These are phyloP conservation scores for Noctuana brunneofusca DNA, from an alignment of 2,888 invertebrate species.

Conservation along the genomic window DNA sequence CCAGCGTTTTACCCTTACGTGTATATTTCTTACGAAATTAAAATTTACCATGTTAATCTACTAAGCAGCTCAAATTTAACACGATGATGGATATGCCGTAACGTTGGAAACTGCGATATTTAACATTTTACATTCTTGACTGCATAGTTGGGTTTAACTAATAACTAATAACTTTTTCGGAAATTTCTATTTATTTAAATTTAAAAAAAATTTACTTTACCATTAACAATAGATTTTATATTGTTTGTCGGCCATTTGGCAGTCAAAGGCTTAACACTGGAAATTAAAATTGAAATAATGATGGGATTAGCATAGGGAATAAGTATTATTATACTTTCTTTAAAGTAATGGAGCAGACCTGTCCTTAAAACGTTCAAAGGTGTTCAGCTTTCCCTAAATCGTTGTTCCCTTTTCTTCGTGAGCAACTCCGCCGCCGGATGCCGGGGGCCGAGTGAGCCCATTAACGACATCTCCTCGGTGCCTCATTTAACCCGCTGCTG, in stretches of 20 bases:
- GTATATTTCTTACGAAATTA: slow-evolving; percentile 49
- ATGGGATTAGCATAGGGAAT: too few species aligned
- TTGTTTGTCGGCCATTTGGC: too few species aligned
- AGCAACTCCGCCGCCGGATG: slow-evolving; percentile 72
- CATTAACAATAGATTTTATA: too few species aligned
- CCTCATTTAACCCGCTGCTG: slow-evolving; percentile 81
- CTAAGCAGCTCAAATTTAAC: background rate
- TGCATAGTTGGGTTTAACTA: too few species aligned
- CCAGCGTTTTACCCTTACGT: slow-evolving; percentile 45
- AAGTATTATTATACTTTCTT: background rate
- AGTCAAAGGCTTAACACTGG: too few species aligned
- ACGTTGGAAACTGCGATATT: too few species aligned
- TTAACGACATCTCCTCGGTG: slow-evolving; percentile 78
- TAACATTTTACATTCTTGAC: too few species aligned
- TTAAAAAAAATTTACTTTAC: too few species aligned
- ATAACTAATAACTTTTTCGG: too few species aligned
- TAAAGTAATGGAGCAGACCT: background rate
- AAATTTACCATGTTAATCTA: slow-evolving; percentile 40
- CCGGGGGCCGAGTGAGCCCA: slow-evolving; percentile 63
- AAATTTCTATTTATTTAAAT: too few species aligned
- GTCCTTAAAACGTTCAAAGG: slow-evolving; percentile 47
- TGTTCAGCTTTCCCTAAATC: slow-evolving; percentile 42
- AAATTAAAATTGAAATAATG: too few species aligned
- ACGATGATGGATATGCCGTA: too few species aligned
- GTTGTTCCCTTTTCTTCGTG: slow-evolving; percentile 36